Conservation (phyloP, 2,797 vertebrate species). For the Cossypha polioptera region DNA sequence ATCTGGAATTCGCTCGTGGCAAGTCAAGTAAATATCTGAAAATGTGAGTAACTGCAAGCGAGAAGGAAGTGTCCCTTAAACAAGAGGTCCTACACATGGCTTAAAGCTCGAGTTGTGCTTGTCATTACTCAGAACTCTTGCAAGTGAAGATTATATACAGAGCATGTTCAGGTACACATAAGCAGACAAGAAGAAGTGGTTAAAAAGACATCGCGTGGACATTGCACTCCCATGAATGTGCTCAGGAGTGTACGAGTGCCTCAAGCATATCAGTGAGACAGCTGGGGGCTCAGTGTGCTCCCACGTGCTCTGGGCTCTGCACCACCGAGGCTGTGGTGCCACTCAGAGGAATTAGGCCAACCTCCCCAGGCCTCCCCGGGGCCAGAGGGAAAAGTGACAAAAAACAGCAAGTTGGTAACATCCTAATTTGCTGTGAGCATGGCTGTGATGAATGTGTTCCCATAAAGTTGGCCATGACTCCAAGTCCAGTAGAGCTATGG, state of each 20-base stretch:
- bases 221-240: neutral
- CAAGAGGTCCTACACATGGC: neutral
- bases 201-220: neutral
- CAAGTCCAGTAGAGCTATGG: neutral
- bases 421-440: neutral
- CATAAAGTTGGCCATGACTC: neutral
- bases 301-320: neutral
- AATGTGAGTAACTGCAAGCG: neutral
- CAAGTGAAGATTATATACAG: neutral
- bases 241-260: neutral
- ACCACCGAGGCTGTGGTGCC: neutral
- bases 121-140: neutral
- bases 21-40: neutral
- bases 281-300: neutral
- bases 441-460: neutral
- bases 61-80: neutral
- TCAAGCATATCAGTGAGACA: neutral
- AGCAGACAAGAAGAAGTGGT: neutral
- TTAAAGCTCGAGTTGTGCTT: neutral
- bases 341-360: neutral
- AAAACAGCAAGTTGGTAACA: neutral
- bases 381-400: neutral
- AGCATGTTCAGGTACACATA: neutral
- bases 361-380: accelerated
- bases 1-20: neutral